phyloP scores from a whole-genome alignment of 1,140 invertebrate species.

The Saccostrea glomerata region DNA sequence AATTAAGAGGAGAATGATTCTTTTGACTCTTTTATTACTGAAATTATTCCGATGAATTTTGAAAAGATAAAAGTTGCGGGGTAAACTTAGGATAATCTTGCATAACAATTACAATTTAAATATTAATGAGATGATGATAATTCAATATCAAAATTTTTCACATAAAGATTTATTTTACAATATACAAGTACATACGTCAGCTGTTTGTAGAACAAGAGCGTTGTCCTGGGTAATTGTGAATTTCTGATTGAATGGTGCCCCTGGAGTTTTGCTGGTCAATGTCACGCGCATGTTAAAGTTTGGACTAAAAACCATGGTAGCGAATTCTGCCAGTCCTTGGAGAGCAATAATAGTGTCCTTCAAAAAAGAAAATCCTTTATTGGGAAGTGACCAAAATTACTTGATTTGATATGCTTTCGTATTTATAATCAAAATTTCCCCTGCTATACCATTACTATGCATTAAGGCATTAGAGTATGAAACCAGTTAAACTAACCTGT shows the following conservation, averaged over 20 bases:
- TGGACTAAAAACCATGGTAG: slow-evolving; percentile 60
- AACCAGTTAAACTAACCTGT: slow-evolving; percentile 59
- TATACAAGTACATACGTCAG: slow-evolving; percentile 61
- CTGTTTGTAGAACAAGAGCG: slow-evolving; percentile 69
- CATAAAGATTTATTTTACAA: no score
- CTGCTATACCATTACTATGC: no score
- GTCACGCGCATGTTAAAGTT: slow-evolving; percentile 63
- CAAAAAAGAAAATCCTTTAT: slow-evolving; percentile 76
- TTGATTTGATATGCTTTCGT: no score
- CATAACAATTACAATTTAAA: neutral
- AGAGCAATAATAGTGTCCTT: slow-evolving; percentile 80
- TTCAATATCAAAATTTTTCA: neutral
- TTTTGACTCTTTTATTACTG: no score
- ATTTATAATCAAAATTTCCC: no score
- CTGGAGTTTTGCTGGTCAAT: slow-evolving; percentile 38
- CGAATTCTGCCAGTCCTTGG: slow-evolving; percentile 78
- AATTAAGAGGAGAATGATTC: no score
- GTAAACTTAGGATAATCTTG: neutral
- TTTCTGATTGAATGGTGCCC: slow-evolving; percentile 37
- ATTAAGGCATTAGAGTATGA: no score
- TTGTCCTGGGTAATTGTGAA: slow-evolving; percentile 69
- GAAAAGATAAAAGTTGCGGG: no score
- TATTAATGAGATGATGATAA: neutral
- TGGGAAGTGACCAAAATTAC: neutral
- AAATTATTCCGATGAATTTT: no score